Evolutionary conservation across 2,797 vertebrate species (phyloP), one percentile per base, ranked within the genome.

Genomic region (Selene dorsalis): DNA sequence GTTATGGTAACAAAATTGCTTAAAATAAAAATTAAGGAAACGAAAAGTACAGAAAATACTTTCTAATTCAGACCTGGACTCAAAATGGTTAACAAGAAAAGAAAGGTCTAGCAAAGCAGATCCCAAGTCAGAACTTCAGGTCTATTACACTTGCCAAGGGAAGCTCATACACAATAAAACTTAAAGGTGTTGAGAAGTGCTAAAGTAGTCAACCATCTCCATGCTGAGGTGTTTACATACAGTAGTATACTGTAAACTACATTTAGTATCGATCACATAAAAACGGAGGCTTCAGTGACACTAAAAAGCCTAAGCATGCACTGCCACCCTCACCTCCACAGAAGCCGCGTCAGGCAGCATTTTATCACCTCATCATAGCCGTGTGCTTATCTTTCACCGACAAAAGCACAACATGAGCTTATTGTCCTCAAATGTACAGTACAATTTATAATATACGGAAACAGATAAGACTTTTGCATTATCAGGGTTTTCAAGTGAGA

Each of bases 111-210:
- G 75, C 79, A 71, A 74, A 74, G 69, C 56, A 72, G 68, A 80
- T 79, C 58, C 66, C 68, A 87, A 76, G 71, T 87, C 84, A 91
- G 79, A 76, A 83, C 69, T 87, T 77, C 60, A 77, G 74, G 41
- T 53, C 66, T 66, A 68, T 73, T 77, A 70, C 67, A 52, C 57
- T 73, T 83, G 82, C 78, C 84, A 83, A 90, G 77, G 63, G 57
- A 82, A 75, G 69, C 82, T 87, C 84, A 81, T 73, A 68, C 58
- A 78, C 84, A 77, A 69, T 84, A 87, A 87, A 88, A 85, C 50
- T 61, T 78, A 84, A 83, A 80, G 75, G 64, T 80, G 76, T 80
- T 82, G 76, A 86, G 41, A 87, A 73, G 71, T 68, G 69, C 74
- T 84, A 73, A 79, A 83, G 72, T 69, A 82, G 83, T 72, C 61